Evolutionary conservation across 2,113 vertebrate species (phyloP), one percentile per base, ranked within the genome.

Genomic region (Labrus mixtus): DNA sequence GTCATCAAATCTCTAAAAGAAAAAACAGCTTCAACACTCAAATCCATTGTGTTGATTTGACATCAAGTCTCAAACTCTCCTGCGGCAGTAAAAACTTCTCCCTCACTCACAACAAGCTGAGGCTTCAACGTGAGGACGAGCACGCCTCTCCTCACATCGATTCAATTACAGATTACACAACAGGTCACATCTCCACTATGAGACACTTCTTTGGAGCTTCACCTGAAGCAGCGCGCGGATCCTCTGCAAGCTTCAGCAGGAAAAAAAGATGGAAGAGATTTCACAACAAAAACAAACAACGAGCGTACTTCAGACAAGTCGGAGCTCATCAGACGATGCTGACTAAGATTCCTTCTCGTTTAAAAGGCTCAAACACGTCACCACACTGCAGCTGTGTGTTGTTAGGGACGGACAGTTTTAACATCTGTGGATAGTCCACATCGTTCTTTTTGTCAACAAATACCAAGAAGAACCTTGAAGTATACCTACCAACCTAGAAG

Each of bases 221-320:
- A 51, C 46, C 46, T 50, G 17, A 17, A 17, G 39, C 16, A 6
- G 22, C 43, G 10, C 6, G 11, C 17, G 0, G 58, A 16, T 9
- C 0, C 9, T 25, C 23, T 39, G 75, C 76, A 62, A 74, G 82
- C 37, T 53, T 41, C 74, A 7, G 68, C 81, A 59, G 1, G 88
- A 54, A 0, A 0, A 0, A 0, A 11, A 64, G 25, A 3, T 53
- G 67, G 25, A 61, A 51, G 39, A 41, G 3, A 69, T 70, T 67
- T 75, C 59, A 54, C 73, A 76, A 76, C 15, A 29, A 7, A 23
- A 33, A 39, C 22, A 37, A 4, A 0, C 22, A 39, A 60, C 0
- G 25, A 8, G 22, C 4, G 8, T 0, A 11, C 2, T 17, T 69
- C 60, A 29, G 56, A 71, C 50, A 54, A 23, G 68, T 66, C 16